A percentile compares a stretch with the other conserved stretches of the same genome.
Evolutionary conservation across 2,113 vertebrate genomes (phyloP).

Genomic region (Scopus umbretta): DNA sequence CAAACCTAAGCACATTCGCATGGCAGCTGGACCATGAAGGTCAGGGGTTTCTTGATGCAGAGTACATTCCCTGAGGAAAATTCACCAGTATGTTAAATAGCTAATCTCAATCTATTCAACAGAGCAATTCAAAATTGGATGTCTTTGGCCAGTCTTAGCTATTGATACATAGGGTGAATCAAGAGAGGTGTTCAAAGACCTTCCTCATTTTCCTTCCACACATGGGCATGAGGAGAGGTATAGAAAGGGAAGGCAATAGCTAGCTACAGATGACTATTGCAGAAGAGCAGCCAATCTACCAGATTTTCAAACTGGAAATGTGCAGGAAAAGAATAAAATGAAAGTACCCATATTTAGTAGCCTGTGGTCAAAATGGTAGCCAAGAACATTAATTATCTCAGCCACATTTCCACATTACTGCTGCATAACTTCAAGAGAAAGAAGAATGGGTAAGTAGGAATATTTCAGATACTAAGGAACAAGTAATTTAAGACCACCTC

Average conservation of each 20-base stretch:
- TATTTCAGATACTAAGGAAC: background rate
- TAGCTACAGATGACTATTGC: background rate
- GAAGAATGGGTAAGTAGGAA: background rate
- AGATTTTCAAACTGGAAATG: background rate
- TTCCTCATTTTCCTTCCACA: background rate
- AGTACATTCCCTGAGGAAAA: background rate
- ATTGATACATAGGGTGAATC: background rate
- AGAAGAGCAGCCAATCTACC: background rate
- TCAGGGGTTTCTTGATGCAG: background rate
- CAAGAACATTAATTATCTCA: background rate
- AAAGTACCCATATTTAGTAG: background rate
- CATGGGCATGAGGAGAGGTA: background rate
- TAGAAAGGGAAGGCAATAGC: background rate
- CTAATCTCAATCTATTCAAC: background rate
- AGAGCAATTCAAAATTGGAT: background rate
- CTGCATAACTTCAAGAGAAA: background rate
- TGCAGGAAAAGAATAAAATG: background rate
- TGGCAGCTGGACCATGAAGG: background rate
- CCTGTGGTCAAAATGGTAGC: background rate
- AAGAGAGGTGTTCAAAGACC: background rate
- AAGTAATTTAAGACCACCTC: background rate
- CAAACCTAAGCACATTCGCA: background rate
- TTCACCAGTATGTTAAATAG: background rate
- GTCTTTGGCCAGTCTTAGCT: background rate
- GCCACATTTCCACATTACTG: background rate